Percentiles rank a stretch among this genome's conserved stretches.
Conservation (phyloP, 2,113 vertebrate genomes). For the Anolis carolinensis region DNA sequence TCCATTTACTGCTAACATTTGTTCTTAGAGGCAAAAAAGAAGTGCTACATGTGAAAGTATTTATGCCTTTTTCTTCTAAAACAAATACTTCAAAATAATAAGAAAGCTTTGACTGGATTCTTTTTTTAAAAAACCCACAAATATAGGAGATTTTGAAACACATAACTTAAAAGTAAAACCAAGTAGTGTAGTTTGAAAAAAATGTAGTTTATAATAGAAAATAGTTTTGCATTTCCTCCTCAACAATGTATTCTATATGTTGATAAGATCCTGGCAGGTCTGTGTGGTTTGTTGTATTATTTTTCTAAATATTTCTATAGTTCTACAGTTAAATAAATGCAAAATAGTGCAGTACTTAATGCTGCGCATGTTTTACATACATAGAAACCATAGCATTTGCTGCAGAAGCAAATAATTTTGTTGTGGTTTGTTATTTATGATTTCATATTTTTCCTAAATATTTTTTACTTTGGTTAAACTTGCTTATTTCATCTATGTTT, state of each 20-base stretch:
- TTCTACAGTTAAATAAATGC: constrained; percentile 42
- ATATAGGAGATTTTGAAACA: constrained; percentile 29
- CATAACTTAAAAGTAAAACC: constrained; percentile 46
- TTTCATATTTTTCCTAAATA: constrained; percentile 10
- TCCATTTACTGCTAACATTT: constrained; percentile 19
- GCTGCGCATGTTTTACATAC: constrained; percentile 54
- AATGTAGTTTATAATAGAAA: constrained; percentile 52
- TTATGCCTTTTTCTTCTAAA: neutral
- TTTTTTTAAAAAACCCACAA: constrained; percentile 35
- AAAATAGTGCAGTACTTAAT: constrained; percentile 49
- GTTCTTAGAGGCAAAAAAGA: neutral
- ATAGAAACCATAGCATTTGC: neutral
- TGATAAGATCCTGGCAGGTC: constrained; percentile 35
- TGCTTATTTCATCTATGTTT: constrained; percentile 44
- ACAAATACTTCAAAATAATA: too few relatives aligned
- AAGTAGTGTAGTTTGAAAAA: constrained; percentile 38
- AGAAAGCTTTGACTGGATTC: too few relatives aligned
- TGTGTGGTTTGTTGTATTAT: constrained; percentile 48
- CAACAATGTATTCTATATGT: constrained; percentile 47
- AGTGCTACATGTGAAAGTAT: constrained; percentile 5
- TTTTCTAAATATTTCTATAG: constrained; percentile 55
- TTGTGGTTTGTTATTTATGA: constrained; percentile 21
- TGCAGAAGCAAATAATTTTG: constrained; percentile 45
- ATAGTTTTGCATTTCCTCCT: constrained; percentile 58
- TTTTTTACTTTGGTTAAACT: neutral